phyloP scores from a whole-genome alignment of 2,888 invertebrate species.

The Conistra vaccinii region DNA sequence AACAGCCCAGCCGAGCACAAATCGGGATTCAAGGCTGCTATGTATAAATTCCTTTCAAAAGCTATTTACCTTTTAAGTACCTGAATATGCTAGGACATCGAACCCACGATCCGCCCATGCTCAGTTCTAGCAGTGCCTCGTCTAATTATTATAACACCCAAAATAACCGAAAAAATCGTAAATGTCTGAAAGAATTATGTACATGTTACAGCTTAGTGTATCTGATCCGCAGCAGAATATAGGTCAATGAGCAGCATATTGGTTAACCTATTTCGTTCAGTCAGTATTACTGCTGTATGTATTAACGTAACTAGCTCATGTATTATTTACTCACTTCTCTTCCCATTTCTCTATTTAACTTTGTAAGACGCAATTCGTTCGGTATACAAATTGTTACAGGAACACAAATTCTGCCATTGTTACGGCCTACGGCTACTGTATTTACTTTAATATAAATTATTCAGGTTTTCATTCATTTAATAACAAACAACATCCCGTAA shows the following conservation, averaged over 20 bases:
- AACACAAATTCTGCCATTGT: background rate
- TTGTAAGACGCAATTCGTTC: background rate
- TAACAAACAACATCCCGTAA: background rate
- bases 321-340: slow-evolving; percentile 9
- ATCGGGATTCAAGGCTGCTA: too few relatives aligned
- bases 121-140: background rate
- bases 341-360: background rate
- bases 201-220: background rate
- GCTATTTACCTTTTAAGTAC: too few relatives aligned
- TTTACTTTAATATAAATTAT: too few relatives aligned
- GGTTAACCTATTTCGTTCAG: slow-evolving; percentile 14
- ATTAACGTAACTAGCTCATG: slow-evolving; percentile 2
- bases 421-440: background rate
- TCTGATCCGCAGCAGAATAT: slow-evolving; percentile 15
- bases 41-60: too few relatives aligned
- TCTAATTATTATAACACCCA: background rate
- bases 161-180: background rate
- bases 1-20: too few relatives aligned
- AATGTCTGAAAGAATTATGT: background rate
- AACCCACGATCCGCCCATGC: background rate
- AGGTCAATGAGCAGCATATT: slow-evolving; percentile 31
- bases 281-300: slow-evolving; percentile 7
- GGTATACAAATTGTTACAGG: background rate
- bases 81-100: background rate
- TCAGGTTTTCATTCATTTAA: background rate